phyloP scores from a whole-genome alignment of 92 coral and sea anemone genomes.

The Paragorgia papillata region DNA sequence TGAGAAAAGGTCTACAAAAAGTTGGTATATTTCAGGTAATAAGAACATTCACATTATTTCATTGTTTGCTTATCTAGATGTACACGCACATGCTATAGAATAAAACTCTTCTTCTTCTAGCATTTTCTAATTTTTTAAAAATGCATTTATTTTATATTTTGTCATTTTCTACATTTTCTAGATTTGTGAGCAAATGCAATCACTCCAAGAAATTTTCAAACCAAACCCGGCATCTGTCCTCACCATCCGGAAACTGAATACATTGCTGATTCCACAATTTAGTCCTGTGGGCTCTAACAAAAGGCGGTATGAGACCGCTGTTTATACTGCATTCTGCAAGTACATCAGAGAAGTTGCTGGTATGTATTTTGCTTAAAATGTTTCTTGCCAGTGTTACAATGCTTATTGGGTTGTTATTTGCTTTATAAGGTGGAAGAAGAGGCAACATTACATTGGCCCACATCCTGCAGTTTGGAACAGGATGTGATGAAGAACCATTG shows the following conservation, averaged over 20 bases:
- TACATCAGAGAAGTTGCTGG: constrained; percentile 45
- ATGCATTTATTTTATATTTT: not conserved
- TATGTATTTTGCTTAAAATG: constrained; percentile 9
- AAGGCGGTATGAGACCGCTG: constrained; percentile 24
- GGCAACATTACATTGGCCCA: constrained; percentile 42
- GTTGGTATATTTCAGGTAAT: constrained; percentile 47
- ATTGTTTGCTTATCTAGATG: no score
- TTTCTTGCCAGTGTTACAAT: no score
- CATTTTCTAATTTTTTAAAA: constrained; percentile 4
- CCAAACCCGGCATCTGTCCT: constrained; percentile 7
- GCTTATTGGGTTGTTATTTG: constrained; percentile 14
- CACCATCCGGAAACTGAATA: constrained; percentile 29
- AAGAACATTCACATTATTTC: not conserved
- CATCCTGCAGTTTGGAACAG: constrained; percentile 48
- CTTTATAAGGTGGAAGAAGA: constrained; percentile 41
- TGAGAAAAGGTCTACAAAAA: constrained; percentile 37
- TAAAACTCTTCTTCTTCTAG: not conserved
- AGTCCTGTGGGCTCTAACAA: constrained; percentile 42
- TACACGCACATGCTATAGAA: no score
- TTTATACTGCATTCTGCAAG: constrained; percentile 32
- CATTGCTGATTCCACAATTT: constrained; percentile 40
- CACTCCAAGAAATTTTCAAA: constrained; percentile 26
- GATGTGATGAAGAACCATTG: constrained; percentile 46
- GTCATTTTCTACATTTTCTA: constrained; percentile 1
- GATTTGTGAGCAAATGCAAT: constrained; percentile 21